phyloP scores from a whole-genome alignment of 2,797 vertebrate species.

The Anomalospiza imberbis region DNA sequence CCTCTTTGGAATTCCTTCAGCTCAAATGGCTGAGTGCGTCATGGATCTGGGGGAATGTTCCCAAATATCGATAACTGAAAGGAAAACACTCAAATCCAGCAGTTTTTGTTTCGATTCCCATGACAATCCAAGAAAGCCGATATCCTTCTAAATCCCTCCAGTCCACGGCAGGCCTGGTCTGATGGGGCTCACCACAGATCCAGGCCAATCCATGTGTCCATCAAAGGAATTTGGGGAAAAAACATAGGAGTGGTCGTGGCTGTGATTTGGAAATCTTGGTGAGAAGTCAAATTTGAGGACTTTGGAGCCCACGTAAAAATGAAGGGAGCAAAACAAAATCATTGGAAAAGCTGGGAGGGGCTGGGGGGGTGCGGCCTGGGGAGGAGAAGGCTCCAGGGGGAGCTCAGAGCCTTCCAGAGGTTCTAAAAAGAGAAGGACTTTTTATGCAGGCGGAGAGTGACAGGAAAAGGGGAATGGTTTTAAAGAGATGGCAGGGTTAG shows the following conservation, averaged over 20 bases:
- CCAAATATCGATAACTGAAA: background rate
- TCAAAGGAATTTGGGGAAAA: background rate
- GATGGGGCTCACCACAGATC: background rate
- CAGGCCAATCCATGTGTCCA: background rate
- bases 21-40: background rate
- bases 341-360: background rate
- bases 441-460: background rate
- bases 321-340: background rate
- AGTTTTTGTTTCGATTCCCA: background rate
- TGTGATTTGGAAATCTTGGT: background rate
- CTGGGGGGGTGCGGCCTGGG: background rate
- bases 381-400: background rate
- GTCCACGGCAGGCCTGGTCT: background rate
- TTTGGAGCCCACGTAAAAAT: background rate
- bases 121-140: background rate
- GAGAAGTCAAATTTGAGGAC: background rate
- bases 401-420: background rate
- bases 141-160: background rate
- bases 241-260: fast-evolving
- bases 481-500: background rate
- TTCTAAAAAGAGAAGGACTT: background rate
- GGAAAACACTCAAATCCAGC: background rate
- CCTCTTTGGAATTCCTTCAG: background rate
- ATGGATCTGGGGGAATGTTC: background rate
- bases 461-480: background rate